These are phyloP conservation scores for Percina caprodes DNA, from an alignment of 2,113 vertebrate species.

Conservation along the genomic window DNA sequence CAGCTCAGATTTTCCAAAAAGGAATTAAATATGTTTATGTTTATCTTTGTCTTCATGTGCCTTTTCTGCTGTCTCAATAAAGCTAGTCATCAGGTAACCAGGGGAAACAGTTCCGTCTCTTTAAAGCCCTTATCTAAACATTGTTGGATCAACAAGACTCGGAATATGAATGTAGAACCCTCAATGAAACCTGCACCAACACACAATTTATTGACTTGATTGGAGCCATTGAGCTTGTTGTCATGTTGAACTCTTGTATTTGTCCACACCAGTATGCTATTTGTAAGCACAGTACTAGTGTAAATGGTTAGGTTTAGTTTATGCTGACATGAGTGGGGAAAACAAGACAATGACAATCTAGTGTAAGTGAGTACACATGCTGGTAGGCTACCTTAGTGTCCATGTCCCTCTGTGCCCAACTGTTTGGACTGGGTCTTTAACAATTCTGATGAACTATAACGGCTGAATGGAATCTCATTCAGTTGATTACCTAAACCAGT, in stretches of 20 bases:
- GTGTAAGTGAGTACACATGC: not conserved
- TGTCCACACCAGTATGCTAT: not conserved
- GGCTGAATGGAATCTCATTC: not conserved
- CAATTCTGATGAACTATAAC: too few species aligned
- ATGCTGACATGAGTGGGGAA: not conserved
- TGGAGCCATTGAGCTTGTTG: constrained; percentile 7
- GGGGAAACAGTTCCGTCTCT: constrained; percentile 1
- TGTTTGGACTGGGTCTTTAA: too few species aligned
- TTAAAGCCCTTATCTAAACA: constrained; percentile 57
- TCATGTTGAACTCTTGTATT: constrained; percentile 7
- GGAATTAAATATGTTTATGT: not conserved
- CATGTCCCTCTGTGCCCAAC: not conserved
- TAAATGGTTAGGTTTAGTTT: too few species aligned
- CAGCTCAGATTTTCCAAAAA: not conserved
- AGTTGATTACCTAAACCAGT: not conserved
- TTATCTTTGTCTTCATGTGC: constrained; percentile 2
- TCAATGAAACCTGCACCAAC: constrained; percentile 2
- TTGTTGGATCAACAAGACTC: constrained; percentile 38
- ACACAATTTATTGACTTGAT: constrained; percentile 1
- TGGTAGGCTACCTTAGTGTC: not conserved
- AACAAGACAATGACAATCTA: not conserved
- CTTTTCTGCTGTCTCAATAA: constrained; percentile 7
- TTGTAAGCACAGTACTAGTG: not conserved
- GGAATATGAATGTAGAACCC: not conserved
- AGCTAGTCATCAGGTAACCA: constrained; percentile 55